Percentiles rank a stretch among this genome's conserved stretches.
Evolutionary conservation across 2,888 invertebrate species (phyloP).

Genomic region (Chelonus formosanus): DNA sequence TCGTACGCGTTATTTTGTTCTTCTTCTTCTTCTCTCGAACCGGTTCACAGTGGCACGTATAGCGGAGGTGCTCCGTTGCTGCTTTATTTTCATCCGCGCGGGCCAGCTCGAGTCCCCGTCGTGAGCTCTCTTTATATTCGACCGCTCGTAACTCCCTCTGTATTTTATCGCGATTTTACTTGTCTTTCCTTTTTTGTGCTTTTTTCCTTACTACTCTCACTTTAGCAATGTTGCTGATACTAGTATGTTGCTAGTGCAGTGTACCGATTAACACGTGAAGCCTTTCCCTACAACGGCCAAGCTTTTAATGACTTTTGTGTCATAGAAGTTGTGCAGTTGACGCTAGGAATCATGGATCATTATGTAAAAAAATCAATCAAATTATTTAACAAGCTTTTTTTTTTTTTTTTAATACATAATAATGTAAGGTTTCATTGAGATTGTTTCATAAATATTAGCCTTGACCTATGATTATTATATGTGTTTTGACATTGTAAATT

Average conservation of each 20-base stretch:
- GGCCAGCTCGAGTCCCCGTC: conserved; percentile 36
- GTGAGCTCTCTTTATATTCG: conserved; percentile 21
- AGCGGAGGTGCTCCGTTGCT: conserved; percentile 29
- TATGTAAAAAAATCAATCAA: background rate
- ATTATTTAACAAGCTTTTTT: conserved; percentile 18
- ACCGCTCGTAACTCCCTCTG: conserved; percentile 24
- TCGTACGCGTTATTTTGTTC: conserved; percentile 6
- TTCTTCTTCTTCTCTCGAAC: conserved; percentile 47
- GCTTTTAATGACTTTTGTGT: conserved; percentile 21
- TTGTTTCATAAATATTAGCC: background rate
- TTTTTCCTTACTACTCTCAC: conserved; percentile 17
- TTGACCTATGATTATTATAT: background rate
- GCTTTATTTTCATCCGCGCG: conserved; percentile 60
- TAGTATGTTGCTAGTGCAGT: conserved; percentile 12
- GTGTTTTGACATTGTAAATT: background rate
- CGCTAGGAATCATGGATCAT: no score
- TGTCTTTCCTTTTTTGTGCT: conserved; percentile 12
- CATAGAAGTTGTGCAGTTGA: no score
- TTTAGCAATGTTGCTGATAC: background rate
- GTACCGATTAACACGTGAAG: conserved; percentile 21
- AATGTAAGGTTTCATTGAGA: conserved; percentile 28
- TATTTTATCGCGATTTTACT: conserved; percentile 26
- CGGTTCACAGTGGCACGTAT: conserved; percentile 53
- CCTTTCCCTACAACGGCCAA: conserved; percentile 34
- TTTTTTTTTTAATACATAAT: background rate